Percentiles rank a stretch among this genome's conserved stretches.
Evolutionary conservation across 2,888 invertebrate species (phyloP).

Genomic region (Girardia tigrina): DNA sequence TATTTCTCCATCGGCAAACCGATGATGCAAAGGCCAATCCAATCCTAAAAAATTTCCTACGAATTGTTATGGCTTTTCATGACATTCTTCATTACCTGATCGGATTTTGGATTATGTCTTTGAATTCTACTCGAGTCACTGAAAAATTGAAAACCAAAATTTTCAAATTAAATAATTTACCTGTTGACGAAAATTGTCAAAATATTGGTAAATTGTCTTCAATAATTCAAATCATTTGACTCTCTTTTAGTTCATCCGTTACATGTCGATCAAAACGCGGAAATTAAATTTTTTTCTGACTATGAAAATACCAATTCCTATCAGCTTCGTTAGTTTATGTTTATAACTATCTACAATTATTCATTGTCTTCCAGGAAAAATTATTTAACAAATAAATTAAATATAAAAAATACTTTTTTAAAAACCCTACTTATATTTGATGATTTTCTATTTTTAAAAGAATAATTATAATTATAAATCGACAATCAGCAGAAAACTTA

Average conservation of each 20-base stretch:
- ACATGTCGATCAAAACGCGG: not conserved
- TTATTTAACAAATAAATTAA: no score
- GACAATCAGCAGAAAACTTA: no score
- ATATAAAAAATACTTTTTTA: no score
- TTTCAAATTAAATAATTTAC: not conserved
- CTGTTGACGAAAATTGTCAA: not conserved
- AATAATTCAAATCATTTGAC: not conserved
- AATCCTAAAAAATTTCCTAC: conserved; percentile 41
- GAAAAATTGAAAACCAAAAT: not conserved
- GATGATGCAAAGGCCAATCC: conserved; percentile 41
- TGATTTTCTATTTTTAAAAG: no score
- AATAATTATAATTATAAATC: no score
- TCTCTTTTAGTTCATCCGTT: not conserved
- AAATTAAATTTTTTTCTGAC: not conserved
- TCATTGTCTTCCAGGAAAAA: no score
- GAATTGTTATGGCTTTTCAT: conserved; percentile 44
- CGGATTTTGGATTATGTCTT: conserved; percentile 46
- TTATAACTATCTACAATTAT: no score
- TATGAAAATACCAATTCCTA: not conserved
- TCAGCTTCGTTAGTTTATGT: not conserved
- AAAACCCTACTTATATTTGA: no score
- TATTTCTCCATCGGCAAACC: conserved; percentile 46
- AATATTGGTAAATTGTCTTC: not conserved
- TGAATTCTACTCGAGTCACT: conserved; percentile 37
- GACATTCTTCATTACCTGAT: conserved; percentile 49